These are phyloP conservation scores for Lordiphosa collinella DNA, from an alignment of 1,140 invertebrate genomes.

Conservation along the genomic window DNA sequence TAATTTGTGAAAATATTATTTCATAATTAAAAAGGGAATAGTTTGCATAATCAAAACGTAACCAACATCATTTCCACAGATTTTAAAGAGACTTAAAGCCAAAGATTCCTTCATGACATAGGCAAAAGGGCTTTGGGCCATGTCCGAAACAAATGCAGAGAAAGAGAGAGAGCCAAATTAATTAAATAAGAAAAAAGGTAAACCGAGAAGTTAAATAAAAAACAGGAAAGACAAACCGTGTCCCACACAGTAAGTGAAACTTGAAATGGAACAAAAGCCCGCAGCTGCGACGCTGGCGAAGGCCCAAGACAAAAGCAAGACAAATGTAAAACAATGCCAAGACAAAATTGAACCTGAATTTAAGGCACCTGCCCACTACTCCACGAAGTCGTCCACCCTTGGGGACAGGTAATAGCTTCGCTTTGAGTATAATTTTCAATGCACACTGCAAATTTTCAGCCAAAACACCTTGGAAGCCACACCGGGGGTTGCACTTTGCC, in stretches of 20 bases:
- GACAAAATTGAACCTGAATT: background rate
- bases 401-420: no score
- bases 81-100: background rate
- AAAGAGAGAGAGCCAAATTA: conserved; percentile 49
- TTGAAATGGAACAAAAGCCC: conserved; percentile 72
- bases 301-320: conserved; percentile 46
- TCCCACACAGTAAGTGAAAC: conserved; percentile 57
- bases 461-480: conserved; percentile 36
- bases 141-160: conserved; percentile 23
- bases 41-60: conserved; percentile 36
- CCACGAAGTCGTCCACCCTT: conserved; percentile 24
- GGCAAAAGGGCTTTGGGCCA: conserved; percentile 49
- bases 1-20: conserved; percentile 40
- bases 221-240: conserved; percentile 70
- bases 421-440: no score
- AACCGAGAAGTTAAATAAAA: conserved; percentile 76
- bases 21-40: conserved; percentile 21
- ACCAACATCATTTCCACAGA: background rate
- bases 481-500: conserved; percentile 6
- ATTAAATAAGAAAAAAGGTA: conserved; percentile 78
- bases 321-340: conserved; percentile 62
- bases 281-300: conserved; percentile 10
- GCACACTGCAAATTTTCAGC: conserved; percentile 38
- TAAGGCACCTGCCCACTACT: no score
- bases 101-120: conserved; percentile 48